Evolutionary conservation across 2,113 vertebrate species (phyloP).

Genomic region (Hippoglossus stenolepis): DNA sequence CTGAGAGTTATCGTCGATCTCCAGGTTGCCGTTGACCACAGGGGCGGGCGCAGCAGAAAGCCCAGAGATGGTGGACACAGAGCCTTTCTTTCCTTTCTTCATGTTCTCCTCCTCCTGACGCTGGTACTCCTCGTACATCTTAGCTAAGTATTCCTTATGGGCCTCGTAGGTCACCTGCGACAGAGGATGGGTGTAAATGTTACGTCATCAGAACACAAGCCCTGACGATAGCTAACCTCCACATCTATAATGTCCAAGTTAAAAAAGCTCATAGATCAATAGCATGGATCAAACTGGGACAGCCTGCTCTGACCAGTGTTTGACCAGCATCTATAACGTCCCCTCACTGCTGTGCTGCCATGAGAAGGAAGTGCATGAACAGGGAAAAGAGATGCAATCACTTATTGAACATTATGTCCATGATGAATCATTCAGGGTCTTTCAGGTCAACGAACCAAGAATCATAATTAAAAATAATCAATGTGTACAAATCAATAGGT

Average conservation of each 20-base stretch:
- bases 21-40: slow-evolving; percentile 92
- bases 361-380: slow-evolving; percentile 3
- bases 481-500: slow-evolving; percentile 9
- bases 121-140: slow-evolving; percentile 99
- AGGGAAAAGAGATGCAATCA: slow-evolving; percentile 14
- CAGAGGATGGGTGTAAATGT: slow-evolving; percentile 23
- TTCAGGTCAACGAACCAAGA: not conserved
- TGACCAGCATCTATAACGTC: slow-evolving; percentile 34
- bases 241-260: slow-evolving; percentile 33
- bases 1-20: slow-evolving; percentile 96
- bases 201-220: slow-evolving; percentile 26
- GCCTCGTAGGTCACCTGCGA: slow-evolving; percentile 97
- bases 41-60: slow-evolving; percentile 91
- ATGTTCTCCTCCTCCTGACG: slow-evolving; percentile 99
- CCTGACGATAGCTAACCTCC: slow-evolving; percentile 15
- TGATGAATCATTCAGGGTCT: not conserved
- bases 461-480: slow-evolving; percentile 13
- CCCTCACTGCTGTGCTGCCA: not conserved
- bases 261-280: slow-evolving; percentile 30
- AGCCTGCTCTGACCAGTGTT: not conserved
- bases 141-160: slow-evolving; percentile 98
- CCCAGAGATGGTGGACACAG: slow-evolving; percentile 97
- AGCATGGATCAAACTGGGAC: slow-evolving; percentile 39
- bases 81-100: slow-evolving; percentile 98
- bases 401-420: not conserved